phyloP scores from a whole-genome alignment of 1,140 invertebrate species.

The Solenopsis invicta region DNA sequence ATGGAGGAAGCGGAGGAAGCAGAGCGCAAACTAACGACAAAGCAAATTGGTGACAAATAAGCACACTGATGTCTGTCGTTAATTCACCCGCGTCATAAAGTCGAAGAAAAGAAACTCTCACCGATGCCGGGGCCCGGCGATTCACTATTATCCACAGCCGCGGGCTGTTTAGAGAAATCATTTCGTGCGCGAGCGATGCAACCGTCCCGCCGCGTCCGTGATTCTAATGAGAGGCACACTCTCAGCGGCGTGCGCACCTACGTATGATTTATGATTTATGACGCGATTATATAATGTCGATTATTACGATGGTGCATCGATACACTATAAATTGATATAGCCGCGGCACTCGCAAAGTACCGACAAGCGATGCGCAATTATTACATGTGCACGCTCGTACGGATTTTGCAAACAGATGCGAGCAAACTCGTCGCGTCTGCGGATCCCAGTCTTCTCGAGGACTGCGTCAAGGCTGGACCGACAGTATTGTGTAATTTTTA shows the following conservation, averaged over 20 bases:
- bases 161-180: slow-evolving; percentile 79
- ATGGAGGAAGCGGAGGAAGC: background rate
- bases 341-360: slow-evolving; percentile 16
- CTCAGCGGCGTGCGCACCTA: slow-evolving; percentile 63
- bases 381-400: background rate
- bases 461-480: slow-evolving; percentile 61
- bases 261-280: slow-evolving; percentile 83
- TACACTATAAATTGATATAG: slow-evolving; percentile 76
- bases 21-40: no score
- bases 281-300: slow-evolving; percentile 81
- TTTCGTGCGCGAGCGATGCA: slow-evolving; percentile 77
- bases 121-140: slow-evolving; percentile 27
- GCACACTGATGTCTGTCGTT: slow-evolving; percentile 6
- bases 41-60: slow-evolving; percentile 11
- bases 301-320: slow-evolving; percentile 81
- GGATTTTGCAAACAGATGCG: slow-evolving; percentile 45
- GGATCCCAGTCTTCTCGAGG: slow-evolving; percentile 35
- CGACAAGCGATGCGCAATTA: slow-evolving; percentile 3
- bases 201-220: slow-evolving; percentile 56
- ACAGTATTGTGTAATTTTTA: background rate
- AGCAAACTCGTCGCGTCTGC: background rate
- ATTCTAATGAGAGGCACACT: slow-evolving; percentile 79
- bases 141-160: slow-evolving; percentile 71
- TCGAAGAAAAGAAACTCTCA: slow-evolving; percentile 40
- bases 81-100: slow-evolving; percentile 64